Evolutionary conservation across 2,888 invertebrate genomes (phyloP).

Genomic region (Tenthredo distinguenda): DNA sequence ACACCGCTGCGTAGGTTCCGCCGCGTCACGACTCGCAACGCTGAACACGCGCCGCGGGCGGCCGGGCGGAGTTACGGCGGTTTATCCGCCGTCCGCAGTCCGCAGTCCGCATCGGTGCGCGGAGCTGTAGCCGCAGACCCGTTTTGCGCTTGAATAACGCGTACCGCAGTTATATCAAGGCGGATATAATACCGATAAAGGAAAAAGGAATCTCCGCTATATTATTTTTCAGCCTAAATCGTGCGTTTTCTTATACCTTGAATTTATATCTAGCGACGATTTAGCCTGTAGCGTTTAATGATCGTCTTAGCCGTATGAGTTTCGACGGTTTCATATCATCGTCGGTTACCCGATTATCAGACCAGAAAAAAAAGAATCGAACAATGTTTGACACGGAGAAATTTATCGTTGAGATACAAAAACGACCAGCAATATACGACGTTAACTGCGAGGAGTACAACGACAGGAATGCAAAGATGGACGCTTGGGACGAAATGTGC

Average conservation of each 20-base stretch:
- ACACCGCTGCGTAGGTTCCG: conserved; percentile 71
- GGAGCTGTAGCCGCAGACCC: conserved; percentile 47
- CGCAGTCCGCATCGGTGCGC: conserved; percentile 47
- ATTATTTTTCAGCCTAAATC: conserved; percentile 12
- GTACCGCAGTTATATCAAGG: neutral
- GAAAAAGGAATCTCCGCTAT: neutral
- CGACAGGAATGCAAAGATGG: conserved; percentile 70
- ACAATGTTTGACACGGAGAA: conserved; percentile 72
- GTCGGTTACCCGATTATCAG: conserved; percentile 6
- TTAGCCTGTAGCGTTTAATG: neutral
- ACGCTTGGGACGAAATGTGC: conserved; percentile 74
- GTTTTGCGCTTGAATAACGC: neutral
- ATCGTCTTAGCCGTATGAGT: conserved; percentile 20
- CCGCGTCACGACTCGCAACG: conserved; percentile 62
- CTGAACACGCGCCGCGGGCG: conserved; percentile 52
- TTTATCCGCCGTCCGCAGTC: conserved; percentile 51
- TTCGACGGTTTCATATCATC: conserved; percentile 14
- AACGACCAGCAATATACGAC: conserved; percentile 74
- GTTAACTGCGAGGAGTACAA: conserved; percentile 70
- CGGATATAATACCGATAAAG: neutral
- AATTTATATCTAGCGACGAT: neutral
- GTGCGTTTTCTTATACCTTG: conserved; percentile 10
- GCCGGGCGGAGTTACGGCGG: conserved; percentile 43
- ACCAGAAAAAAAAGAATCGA: conserved; percentile 25
- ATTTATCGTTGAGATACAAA: conserved; percentile 72